Evolutionary conservation across 2,113 vertebrate species (phyloP), one percentile per base, ranked within the genome.

Genomic region (Microcebus ravelobensis): DNA sequence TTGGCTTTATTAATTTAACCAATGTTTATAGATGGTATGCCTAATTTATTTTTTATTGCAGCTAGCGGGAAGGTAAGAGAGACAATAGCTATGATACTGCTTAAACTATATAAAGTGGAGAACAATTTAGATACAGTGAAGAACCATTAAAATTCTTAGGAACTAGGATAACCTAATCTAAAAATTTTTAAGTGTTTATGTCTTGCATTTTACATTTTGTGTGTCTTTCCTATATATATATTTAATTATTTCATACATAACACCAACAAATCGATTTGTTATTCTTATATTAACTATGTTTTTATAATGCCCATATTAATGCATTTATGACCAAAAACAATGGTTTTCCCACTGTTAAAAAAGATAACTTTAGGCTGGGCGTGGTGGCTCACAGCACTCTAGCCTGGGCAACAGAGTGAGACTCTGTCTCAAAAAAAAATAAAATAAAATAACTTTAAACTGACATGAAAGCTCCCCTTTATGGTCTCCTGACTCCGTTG

Each of bases 141-240:
- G 84, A 89, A 89, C 71, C 73, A 55, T 31, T 79, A 61, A 89
- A 79, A 89, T 84, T 88, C 61, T 23, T 84, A 77, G 79, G 42
- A 27, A 82, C 55, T 45, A 82, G 57, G 29, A 50, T 92, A 76
- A 42, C 4, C n/a, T 9, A 36, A 70, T 70, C n/a, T 70, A 70
- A 70, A 70, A 70, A 7, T 21, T n/a, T 70, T 70, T 70, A 36
- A 73, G 29, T 80, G 8, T 34, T 61, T 73, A 61, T 83, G 18
- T 48, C 50, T 12, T 83, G 65, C 36, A n/a, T 90, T 90, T 90
- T 67, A 83, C 8, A 36, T 55, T 74, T 67, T 67, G 1, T 65
- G 29, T 55, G 23, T 94, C 83, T 87, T 87, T 50, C 8, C 39
- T 67, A 1, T 68, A 15, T 92, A 29, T 92, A 29, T 80, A 39